Evolutionary conservation across 2,113 vertebrate species (phyloP), one percentile per base, ranked within the genome.

Genomic region (Micronycteris hirsuta): DNA sequence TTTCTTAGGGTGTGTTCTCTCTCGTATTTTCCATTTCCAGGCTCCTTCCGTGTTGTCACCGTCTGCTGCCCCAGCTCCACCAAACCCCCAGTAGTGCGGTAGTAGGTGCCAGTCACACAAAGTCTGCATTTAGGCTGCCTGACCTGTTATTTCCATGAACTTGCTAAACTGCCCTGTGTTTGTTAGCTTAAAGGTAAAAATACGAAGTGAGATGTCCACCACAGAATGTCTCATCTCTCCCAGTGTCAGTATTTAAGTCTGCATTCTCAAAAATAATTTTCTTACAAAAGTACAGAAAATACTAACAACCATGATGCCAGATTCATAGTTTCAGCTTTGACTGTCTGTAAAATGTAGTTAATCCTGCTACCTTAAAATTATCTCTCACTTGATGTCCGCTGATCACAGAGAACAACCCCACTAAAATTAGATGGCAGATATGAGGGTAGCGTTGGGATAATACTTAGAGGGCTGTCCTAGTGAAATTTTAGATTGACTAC

Each of bases 151-250:
- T 94, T 89, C 83, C 71, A 31, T 92, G 77, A 96, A 76, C 76
- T 20, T 95, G 38, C 58, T 94, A 58, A 86, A 65, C 56, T 89
- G 20, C 31, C 33, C 49, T 28, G 1, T 87, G 86, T 94, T 80
- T 86, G 71, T 96, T 63, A 83, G 56, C 74, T 91, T 93, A 68
- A 86, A 94, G 73, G 86, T 94, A 78, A 94, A 97, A 93, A 63
- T 74, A 86, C 7, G 6, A 85, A 74, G 52, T 86, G 47, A 52
- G 45, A 86, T 74, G 86, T 74, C 77, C 45, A 63, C 36, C 87
- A 84, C 52, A 96, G 31, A 63, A 43, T 85, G 8, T 85, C 54
- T 95, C n/a, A 31, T 85, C 7, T 87, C n/a, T 95, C 11, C 31
- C 91, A 85, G 68, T 81, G 78, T 65, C 70, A 86, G 36, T 56